phyloP scores from a whole-genome alignment of 2,797 vertebrate genomes.

The Melanotaenia maccullochi region DNA sequence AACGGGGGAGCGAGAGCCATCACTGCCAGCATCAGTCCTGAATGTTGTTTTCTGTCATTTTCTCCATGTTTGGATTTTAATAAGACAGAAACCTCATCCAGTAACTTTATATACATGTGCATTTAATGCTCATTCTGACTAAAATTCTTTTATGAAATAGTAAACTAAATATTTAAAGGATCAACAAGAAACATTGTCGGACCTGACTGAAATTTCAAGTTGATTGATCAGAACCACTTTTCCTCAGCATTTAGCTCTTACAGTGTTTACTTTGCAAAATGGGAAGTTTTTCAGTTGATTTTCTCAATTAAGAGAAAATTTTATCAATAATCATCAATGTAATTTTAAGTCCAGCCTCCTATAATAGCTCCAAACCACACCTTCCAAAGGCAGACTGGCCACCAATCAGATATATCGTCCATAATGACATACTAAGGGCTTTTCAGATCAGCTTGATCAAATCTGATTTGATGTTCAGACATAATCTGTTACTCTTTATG shows the following conservation, averaged over 20 bases:
- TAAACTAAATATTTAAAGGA: neutral
- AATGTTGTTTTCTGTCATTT: neutral
- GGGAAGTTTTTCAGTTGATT: neutral
- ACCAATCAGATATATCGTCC: neutral
- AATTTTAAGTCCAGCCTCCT: neutral
- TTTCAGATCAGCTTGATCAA: constrained; percentile 2
- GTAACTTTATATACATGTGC: neutral
- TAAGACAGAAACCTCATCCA: neutral
- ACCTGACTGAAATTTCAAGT: too few species aligned
- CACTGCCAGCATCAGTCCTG: neutral
- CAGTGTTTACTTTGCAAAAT: neutral
- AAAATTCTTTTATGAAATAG: neutral
- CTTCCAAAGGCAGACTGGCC: neutral
- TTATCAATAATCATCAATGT: neutral
- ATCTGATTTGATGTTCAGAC: neutral
- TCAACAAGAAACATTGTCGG: too few species aligned
- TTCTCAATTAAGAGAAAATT: neutral
- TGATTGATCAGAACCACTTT: neutral
- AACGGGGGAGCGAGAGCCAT: constrained; percentile 17
- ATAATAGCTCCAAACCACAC: neutral
- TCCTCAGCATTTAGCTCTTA: neutral
- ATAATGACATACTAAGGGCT: neutral
- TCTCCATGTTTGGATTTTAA: neutral
- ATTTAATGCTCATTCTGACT: neutral
- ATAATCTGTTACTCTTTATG: neutral